phyloP scores from a whole-genome alignment of 2,888 invertebrate species.

The Ischnura elegans region DNA sequence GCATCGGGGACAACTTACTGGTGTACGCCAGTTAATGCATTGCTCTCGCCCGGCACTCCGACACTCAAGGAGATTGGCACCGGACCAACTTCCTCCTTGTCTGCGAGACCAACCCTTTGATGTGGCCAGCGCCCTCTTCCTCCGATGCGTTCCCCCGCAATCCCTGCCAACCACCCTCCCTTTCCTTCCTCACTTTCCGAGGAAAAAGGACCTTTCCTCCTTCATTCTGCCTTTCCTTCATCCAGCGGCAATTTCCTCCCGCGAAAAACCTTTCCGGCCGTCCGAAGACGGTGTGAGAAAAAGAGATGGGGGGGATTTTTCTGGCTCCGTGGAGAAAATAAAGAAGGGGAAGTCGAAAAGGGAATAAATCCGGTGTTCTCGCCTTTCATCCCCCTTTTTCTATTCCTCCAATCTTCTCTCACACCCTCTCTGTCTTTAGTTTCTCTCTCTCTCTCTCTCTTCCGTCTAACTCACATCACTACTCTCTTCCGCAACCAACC shows the following conservation, averaged over 20 bases:
- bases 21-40: slow-evolving; percentile 13
- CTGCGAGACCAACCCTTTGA: background rate
- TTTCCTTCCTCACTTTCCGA: background rate
- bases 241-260: slow-evolving; percentile 14
- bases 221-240: background rate
- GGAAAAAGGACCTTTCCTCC: background rate
- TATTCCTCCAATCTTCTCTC: background rate
- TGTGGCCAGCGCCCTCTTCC: background rate
- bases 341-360: background rate
- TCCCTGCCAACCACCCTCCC: background rate
- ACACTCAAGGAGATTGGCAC: slow-evolving; percentile 48
- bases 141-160: background rate
- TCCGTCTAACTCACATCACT: background rate
- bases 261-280: background rate
- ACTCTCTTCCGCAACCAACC: slow-evolving; percentile 37
- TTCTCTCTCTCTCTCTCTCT: background rate
- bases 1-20: background rate
- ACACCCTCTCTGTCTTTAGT: background rate
- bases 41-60: background rate
- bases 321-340: background rate
- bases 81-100: background rate
- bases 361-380: background rate
- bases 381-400: background rate
- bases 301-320: background rate
- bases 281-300: background rate